Base-by-base conservation (phyloP, 64 coral and sea anemone genomes). In the Porites australiensis region DNA sequence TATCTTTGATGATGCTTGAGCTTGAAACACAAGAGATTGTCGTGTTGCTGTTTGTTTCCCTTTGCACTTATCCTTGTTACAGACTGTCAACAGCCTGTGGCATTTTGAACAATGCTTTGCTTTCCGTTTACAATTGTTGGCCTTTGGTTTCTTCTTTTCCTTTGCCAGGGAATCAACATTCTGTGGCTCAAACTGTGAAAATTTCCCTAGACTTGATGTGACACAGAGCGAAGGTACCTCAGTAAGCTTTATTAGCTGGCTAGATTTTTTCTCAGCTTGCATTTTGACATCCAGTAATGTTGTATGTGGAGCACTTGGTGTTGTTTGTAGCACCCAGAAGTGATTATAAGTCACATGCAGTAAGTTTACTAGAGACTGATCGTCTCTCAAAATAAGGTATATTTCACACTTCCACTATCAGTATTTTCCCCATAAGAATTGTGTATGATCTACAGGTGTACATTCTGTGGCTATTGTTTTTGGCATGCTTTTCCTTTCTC, bases 231-330 rank as follows among this genome's bases (percentile, higher is more conserved):
- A 70, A 27, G 68, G 68, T 23, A 70, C 4, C 11, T 70, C 68
- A 6, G 68, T 70, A 22, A 70, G 3, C 37, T 70, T 50, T 6
- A 51, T 79, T 19, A 79, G 3, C 54, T 27, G 4, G 3, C 45
- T 51, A 58, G 76, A 8, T 59, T 44, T 57, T 22, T 81, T 63
- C 37, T 57, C 23, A 47, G 78, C 78, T 60, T 81, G 52, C 78
- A 27, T 81, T 63, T 81, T 63, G 5, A 81, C 1, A 57, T 81
- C 78, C 6, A 59, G 78, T 58, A 79, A 44, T 20, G 48, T 51
- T 52, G 76, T 46, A 51, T 79, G 76, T 15, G 20, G 46, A 54
- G 5, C 8, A 59, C 23, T 37, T 81, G 78, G 78, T 57, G 8
- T 57, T 59, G 78, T 63, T 13, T 20, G 8, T 37, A 81, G 12